Conservation (phyloP, 2,113 vertebrate genomes). For the Toxostoma redivivum region DNA sequence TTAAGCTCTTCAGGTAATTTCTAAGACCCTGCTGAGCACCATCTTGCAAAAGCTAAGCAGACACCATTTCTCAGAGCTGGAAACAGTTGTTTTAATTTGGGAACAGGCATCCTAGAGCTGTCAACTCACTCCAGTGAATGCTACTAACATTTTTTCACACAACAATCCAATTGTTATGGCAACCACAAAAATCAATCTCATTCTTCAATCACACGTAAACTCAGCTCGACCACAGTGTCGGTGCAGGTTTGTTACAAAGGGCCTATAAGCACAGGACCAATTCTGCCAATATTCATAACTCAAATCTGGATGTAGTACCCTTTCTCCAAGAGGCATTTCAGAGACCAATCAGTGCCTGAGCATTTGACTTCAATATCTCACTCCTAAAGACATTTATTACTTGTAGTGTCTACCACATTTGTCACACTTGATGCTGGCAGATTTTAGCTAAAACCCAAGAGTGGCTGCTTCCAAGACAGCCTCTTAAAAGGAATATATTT, state of each 20-base stretch:
- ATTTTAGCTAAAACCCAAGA: constrained; percentile 35
- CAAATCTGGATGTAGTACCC: constrained; percentile 40
- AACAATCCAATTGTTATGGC: constrained; percentile 70
- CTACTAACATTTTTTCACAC: constrained; percentile 64
- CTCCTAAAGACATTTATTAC: constrained; percentile 46
- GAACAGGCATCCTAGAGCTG: constrained; percentile 60
- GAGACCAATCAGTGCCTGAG: constrained; percentile 31
- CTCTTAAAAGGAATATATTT: constrained; percentile 49
- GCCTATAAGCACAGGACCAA: constrained; percentile 26
- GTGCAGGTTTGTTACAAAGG: background rate
- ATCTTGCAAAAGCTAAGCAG: constrained; percentile 56
- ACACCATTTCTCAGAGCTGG: constrained; percentile 66
- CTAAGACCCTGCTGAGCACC: constrained; percentile 56
- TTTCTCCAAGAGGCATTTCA: constrained; percentile 32
- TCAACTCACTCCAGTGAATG: constrained; percentile 55
- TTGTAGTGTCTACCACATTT: constrained; percentile 31
- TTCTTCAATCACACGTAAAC: constrained; percentile 62
- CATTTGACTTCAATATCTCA: constrained; percentile 19
- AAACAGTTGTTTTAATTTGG: constrained; percentile 65
- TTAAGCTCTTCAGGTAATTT: constrained; percentile 28
- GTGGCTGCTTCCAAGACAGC: constrained; percentile 49
- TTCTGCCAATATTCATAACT: background rate
- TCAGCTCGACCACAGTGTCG: background rate
- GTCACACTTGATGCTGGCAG: constrained; percentile 22
- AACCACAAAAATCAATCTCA: constrained; percentile 67